Base-by-base conservation (phyloP, 2,888 invertebrate species). In the Andrena minutula region DNA sequence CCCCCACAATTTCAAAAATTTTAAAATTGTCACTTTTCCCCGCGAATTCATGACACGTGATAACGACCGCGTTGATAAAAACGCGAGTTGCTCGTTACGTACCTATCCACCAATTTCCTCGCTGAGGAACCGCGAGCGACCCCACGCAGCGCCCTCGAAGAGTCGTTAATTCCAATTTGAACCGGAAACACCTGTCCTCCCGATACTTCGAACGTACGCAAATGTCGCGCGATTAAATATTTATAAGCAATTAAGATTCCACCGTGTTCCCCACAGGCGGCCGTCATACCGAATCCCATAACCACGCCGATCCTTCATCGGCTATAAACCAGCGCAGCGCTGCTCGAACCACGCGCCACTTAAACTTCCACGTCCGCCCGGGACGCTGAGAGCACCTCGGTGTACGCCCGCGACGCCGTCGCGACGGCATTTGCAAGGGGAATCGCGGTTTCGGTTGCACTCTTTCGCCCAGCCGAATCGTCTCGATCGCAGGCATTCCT, bases 381-480 rank as follows among this genome's bases (percentile, higher is more conserved):
- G 26, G 20, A 28, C 60, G 49, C 23, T 47, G 61, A 63, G 35
- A 41, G 53, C 61, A 12, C 56, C 2, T 4, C 10, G 10, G n/a
- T n/a, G 30, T 28, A 20, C 3, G 12, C 28, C 61, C n/a, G 30
- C 10, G 47, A 72, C 79, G 79, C 79, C 60, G 56, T 53, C 8
- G 35, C 80, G 72, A 80, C 79, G 80, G 73, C 79, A 75, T 61
- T 74, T 66, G 79, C 83, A 68, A 76, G 66, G 74, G 86, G 85
- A 74, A 77, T 81, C 77, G 49, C 56, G 65, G 69, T 75, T 69
- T 78, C 73, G 81, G 80, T 81, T 77, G 75, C 74, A 77, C 64
- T 65, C 77, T 73, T 69, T 66, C 70, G 70, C 69, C 53, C 60
- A 77, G 75, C 65, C 82, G 58, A 75, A 32, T 51, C 28, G 79